These are phyloP conservation scores for Tridacna gigas DNA, from an alignment of 2,888 invertebrate species.

Conservation along the genomic window DNA sequence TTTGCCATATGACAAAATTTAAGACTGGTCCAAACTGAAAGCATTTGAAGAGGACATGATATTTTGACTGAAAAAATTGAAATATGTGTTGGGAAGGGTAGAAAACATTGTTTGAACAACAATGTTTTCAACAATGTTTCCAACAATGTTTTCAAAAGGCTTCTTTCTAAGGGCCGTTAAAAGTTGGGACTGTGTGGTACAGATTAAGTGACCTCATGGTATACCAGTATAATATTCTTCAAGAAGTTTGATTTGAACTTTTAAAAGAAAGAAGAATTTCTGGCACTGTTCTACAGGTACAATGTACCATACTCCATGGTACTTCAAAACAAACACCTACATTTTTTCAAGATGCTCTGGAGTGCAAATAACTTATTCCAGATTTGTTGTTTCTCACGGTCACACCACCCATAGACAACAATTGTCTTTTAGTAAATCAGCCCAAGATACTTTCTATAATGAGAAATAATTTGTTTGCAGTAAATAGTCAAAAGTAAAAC, in stretches of 20 bases:
- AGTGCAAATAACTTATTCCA: neutral
- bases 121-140: neutral
- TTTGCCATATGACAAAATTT: no score
- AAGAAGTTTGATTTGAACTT: no score
- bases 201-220: no score
- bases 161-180: neutral
- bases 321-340: constrained; percentile 12
- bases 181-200: neutral
- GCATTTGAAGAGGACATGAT: no score
- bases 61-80: no score
- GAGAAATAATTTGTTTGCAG: no score
- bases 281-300: constrained; percentile 11
- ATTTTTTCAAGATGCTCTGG: neutral
- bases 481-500: no score
- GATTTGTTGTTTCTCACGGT: neutral
- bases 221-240: no score
- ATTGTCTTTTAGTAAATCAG: no score
- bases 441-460: no score
- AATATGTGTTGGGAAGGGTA: neutral
- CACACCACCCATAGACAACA: no score
- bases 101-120: neutral
- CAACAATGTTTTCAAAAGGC: neutral
- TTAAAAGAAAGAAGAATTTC: neutral
- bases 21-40: no score
- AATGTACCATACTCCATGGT: constrained; percentile 26